phyloP scores from a whole-genome alignment of 1,140 invertebrate species.

The Atta cephalotes region DNA sequence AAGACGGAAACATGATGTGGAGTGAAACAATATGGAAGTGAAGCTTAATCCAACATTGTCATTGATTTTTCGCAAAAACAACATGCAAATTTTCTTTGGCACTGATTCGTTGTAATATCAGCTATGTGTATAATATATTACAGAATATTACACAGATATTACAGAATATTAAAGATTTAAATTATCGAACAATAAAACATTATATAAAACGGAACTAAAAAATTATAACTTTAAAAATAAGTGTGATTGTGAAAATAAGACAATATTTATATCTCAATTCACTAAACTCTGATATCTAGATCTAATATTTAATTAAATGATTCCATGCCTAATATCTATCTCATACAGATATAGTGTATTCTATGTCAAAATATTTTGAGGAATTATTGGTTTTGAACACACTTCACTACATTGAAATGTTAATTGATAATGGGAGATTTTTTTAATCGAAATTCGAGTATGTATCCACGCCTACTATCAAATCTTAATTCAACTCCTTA shows the following conservation, averaged over 20 bases:
- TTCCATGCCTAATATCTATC: not conserved
- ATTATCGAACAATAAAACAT: not conserved
- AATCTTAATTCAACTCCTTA: conserved; percentile 23
- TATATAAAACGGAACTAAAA: not conserved
- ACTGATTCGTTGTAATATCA: not conserved
- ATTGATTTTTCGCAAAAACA: conserved; percentile 47
- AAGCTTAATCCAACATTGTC: conserved; percentile 11
- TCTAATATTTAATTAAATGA: not conserved
- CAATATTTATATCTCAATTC: not conserved
- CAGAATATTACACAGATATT: not conserved
- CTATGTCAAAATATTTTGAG: conserved; percentile 82
- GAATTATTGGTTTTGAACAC: conserved; percentile 66
- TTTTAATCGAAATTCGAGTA: conserved; percentile 77
- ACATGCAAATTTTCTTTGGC: conserved; percentile 18
- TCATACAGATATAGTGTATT: conserved; percentile 67
- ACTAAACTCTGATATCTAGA: not conserved
- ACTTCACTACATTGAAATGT: conserved; percentile 71
- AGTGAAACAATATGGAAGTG: not conserved
- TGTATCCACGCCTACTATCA: conserved; percentile 56
- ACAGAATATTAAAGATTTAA: not conserved
- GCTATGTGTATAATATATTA: not conserved
- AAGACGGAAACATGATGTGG: conserved; percentile 77
- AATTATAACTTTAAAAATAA: not conserved
- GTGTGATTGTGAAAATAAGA: not conserved
- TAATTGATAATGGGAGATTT: conserved; percentile 84